Evolutionary conservation across 1,140 invertebrate genomes (phyloP).

Genomic region (Brachionus sp.): DNA sequence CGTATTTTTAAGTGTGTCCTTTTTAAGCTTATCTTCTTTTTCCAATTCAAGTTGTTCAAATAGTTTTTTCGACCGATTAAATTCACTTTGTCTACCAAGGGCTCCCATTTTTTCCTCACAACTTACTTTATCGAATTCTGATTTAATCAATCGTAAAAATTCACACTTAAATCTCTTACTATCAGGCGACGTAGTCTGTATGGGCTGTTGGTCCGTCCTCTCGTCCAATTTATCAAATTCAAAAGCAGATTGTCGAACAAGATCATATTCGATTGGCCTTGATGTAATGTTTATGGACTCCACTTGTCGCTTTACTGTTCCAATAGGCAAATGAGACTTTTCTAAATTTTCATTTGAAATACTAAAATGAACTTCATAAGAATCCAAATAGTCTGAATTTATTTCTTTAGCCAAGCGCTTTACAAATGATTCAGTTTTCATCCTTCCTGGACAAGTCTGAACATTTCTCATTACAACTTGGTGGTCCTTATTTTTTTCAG

Average conservation of each 20-base stretch:
- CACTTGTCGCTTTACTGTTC: slow-evolving; percentile 31
- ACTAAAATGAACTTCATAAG: slow-evolving; percentile 5
- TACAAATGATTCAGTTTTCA: slow-evolving; percentile 1
- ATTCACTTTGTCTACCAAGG: background rate
- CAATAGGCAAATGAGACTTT: background rate
- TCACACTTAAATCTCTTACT: slow-evolving; percentile 36
- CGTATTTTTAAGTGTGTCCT: background rate
- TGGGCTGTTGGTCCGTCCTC: background rate
- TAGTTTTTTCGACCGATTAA: slow-evolving; percentile 13
- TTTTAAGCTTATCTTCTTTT: slow-evolving; percentile 11
- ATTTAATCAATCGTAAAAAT: slow-evolving; percentile 11
- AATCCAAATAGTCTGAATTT: background rate
- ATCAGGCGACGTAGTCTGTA: slow-evolving; percentile 10
- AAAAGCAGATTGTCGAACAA: slow-evolving; percentile 1
- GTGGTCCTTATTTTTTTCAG: background rate
- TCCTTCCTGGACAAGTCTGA: background rate
- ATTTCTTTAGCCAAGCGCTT: background rate
- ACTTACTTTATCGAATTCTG: background rate
- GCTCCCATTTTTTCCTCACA: background rate
- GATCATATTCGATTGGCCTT: slow-evolving; percentile 7
- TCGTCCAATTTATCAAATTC: slow-evolving; percentile 5
- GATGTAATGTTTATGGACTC: slow-evolving; percentile 38
- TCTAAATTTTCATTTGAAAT: slow-evolving; percentile 27
- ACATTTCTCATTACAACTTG: background rate
- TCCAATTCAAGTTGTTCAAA: slow-evolving; percentile 19